Base-by-base conservation (phyloP, 2,888 invertebrate genomes). In the Pseudoips prasinana region DNA sequence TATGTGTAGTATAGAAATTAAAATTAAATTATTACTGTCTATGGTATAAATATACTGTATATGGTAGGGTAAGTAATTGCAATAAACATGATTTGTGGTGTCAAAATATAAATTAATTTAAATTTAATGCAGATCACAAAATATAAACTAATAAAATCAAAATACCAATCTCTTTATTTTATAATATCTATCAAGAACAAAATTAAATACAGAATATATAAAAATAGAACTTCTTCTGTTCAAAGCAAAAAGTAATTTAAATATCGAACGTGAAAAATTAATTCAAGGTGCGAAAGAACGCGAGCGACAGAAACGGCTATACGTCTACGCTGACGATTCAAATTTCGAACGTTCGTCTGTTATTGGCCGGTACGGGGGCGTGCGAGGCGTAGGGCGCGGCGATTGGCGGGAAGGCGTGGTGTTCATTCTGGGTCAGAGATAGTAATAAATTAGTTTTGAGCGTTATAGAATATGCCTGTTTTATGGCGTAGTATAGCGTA, bases 331-430 rank as follows among this genome's bases (percentile, higher is more conserved):
- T 48, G 63, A 58, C 70, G 76, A 74, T 79, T 76, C 67, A 70
- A 78, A 77, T 69, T 75, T 70, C 60, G 67, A 76, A 74, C 64
- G 65, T 36, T 39, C 61, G 39, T 34, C 42, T 65, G 56, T 68
- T 81, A 90, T 91, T 91, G 90, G 90, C 60, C 73, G 80, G 65
- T 68, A 58, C 73, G 56, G 60, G 69, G 67, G 71, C 43, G 50
- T 42, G 52, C 70, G 64, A 76, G 86, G 85, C 84, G 85, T 79
- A 77, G 71, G 71, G 69, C 70, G 69, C 58, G 65, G 64, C 69
- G 64, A 63, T 67, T 64, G 72, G 64, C 61, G 65, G 62, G 65
- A 79, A 73, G 87, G 88, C 87, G 88, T 86, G 86, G 73, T 72
- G 54, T 45, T 51, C 59, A 56, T 65, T 65, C 66, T 64, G 64